A percentile compares a stretch with the other conserved stretches of the same genome.
phyloP scores from a whole-genome alignment of 2,888 invertebrate species.

The Aphidius colemani region DNA sequence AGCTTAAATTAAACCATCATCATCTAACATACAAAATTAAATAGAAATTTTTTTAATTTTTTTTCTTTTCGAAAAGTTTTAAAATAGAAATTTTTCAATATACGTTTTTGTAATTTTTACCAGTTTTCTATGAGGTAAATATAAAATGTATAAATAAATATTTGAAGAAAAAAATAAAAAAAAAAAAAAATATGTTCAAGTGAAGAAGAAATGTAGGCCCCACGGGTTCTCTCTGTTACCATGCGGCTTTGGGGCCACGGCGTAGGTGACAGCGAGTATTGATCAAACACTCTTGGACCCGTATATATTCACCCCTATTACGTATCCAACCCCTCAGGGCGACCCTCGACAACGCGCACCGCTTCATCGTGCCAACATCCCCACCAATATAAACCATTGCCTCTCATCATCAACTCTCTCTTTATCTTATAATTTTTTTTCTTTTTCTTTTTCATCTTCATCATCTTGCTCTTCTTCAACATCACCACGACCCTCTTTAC shows the following conservation, averaged over 20 bases:
- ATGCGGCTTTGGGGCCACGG: conserved; percentile 41
- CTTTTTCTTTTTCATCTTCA: no score
- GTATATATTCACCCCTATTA: conserved; percentile 30
- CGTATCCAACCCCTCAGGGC: conserved; percentile 29
- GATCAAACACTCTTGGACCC: conserved; percentile 48
- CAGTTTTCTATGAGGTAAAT: no score
- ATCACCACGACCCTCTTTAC: conserved; percentile 6
- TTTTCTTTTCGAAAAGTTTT: no score
- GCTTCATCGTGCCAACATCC: conserved; percentile 24
- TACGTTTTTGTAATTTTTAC: no score
- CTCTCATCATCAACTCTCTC: conserved; percentile 18
- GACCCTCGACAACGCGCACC: conserved; percentile 1
- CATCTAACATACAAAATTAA: no score
- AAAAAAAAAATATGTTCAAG: neutral
- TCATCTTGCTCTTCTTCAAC: conserved; percentile 7
- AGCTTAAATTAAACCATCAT: no score
- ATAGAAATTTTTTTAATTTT: no score
- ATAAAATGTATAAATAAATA: no score
- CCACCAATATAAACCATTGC: conserved; percentile 15
- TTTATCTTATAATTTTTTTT: conserved; percentile 9
- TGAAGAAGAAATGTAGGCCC: conserved; percentile 37
- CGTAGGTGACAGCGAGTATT: conserved; percentile 47
- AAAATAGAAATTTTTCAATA: no score
- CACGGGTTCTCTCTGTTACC: conserved; percentile 42
- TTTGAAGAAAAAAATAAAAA: no score